phyloP scores from a whole-genome alignment of 2,888 invertebrate genomes.

The Eilema sororculum region DNA sequence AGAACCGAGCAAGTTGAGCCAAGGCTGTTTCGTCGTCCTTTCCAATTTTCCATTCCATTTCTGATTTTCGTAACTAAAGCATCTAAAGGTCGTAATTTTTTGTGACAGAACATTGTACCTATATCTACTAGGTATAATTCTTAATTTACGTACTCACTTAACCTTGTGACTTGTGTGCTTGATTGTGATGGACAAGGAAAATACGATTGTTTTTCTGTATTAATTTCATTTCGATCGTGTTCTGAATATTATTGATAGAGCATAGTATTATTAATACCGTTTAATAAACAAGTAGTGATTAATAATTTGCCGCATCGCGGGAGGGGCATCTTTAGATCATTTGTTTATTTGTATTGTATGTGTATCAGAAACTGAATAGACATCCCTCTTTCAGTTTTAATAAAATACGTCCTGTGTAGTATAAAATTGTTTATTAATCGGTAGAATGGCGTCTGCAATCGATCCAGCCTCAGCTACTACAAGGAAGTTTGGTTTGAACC shows the following conservation, averaged over 20 bases:
- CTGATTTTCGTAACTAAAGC: too few relatives aligned
- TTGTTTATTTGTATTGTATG: background rate
- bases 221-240: background rate
- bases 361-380: background rate
- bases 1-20: too few relatives aligned
- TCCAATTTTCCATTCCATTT: too few relatives aligned
- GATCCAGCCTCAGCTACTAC: constrained; percentile 15
- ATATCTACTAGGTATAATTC: background rate
- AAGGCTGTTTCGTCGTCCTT: too few relatives aligned
- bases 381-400: background rate
- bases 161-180: background rate
- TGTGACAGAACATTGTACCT: background rate
- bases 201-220: background rate
- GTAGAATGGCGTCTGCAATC: constrained; percentile 36
- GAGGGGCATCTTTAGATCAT: background rate
- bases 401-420: background rate
- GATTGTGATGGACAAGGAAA: background rate
- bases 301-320: too few relatives aligned
- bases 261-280: background rate
- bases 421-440: background rate
- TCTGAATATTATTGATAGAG: background rate
- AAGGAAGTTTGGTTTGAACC: constrained; percentile 55
- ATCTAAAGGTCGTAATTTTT: background rate
- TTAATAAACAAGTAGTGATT: background rate
- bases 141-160: background rate